Conservation (phyloP, 2,797 vertebrate species). For the Urosaurus nigricauda region DNA sequence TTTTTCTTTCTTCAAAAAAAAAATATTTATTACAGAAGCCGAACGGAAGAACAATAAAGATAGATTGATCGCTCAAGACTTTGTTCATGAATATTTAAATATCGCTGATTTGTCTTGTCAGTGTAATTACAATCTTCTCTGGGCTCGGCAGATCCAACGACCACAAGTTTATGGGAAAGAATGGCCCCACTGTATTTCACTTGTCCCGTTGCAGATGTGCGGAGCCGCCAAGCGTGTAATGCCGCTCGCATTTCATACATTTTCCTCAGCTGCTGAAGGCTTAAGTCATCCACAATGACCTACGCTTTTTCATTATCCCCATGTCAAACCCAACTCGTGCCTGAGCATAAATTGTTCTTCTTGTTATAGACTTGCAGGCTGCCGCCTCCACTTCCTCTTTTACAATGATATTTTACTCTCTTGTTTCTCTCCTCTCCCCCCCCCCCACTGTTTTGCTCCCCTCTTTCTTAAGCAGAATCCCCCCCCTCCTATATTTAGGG, state of each 20-base stretch:
- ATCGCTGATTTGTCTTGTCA: slow-evolving; percentile 89
- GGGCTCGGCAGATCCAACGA: slow-evolving; percentile 82
- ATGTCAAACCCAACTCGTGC: slow-evolving; percentile 94
- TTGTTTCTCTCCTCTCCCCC: not conserved
- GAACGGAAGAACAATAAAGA: slow-evolving; percentile 87
- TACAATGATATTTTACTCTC: slow-evolving; percentile 82
- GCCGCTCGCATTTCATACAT: slow-evolving; percentile 96
- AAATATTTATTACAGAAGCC: slow-evolving; percentile 83
- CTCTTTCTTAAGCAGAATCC: slow-evolving; percentile 25
- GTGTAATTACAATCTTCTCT: slow-evolving; percentile 89
- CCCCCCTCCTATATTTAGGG: not conserved
- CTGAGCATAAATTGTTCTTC: slow-evolving; percentile 98
- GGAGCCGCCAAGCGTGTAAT: slow-evolving; percentile 90
- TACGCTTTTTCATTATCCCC: slow-evolving; percentile 99
- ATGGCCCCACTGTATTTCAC: slow-evolving; percentile 87
- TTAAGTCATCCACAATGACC: slow-evolving; percentile 98
- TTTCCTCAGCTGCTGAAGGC: slow-evolving; percentile 92
- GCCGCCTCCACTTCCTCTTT: slow-evolving; percentile 78
- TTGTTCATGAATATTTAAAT: slow-evolving; percentile 90
- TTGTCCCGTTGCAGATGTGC: slow-evolving; percentile 85
- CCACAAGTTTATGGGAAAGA: slow-evolving; percentile 86
- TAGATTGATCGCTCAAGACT: slow-evolving; percentile 87
- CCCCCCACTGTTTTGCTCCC: not conserved
- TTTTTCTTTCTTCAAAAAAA: not conserved
- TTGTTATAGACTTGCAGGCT: slow-evolving; percentile 91